Conservation (phyloP, 2,888 invertebrate species). For the Eilema caniola region DNA sequence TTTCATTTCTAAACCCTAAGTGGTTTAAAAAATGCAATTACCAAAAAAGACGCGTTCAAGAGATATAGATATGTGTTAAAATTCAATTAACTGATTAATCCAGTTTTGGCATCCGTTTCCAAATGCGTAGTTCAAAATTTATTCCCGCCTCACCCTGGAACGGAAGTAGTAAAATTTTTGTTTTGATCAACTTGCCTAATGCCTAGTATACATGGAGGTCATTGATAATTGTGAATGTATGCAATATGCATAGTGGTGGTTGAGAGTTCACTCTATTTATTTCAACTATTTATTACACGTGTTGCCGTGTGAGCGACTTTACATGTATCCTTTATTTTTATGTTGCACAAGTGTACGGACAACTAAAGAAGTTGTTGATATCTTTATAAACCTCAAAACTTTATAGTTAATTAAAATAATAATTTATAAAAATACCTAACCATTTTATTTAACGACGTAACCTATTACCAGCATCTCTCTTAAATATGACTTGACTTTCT, state of each 20-base stretch:
- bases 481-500: too few relatives aligned
- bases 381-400: constrained; percentile 40
- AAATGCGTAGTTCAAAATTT: too few relatives aligned
- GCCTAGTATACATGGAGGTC: constrained; percentile 14
- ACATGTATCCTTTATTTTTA: constrained; percentile 34
- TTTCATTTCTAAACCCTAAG: too few relatives aligned
- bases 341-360: constrained; percentile 45
- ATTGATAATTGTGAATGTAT: constrained; percentile 15
- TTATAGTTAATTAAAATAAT: constrained; percentile 43
- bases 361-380: constrained; percentile 25
- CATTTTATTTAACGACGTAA: constrained; percentile 4
- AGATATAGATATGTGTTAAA: too few relatives aligned
- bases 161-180: too few relatives aligned
- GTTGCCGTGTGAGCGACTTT: constrained; percentile 2
- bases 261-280: constrained; percentile 33
- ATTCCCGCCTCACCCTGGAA: too few relatives aligned
- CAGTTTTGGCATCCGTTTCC: too few relatives aligned
- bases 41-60: too few relatives aligned
- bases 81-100: too few relatives aligned
- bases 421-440: constrained; percentile 29
- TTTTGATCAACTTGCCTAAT: too few relatives aligned
- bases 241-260: constrained; percentile 20
- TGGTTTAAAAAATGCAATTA: too few relatives aligned
- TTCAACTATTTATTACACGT: constrained; percentile 32
- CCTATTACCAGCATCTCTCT: too few relatives aligned